phyloP scores from a whole-genome alignment of 2,113 vertebrate genomes.

The Anoura caudifer region DNA sequence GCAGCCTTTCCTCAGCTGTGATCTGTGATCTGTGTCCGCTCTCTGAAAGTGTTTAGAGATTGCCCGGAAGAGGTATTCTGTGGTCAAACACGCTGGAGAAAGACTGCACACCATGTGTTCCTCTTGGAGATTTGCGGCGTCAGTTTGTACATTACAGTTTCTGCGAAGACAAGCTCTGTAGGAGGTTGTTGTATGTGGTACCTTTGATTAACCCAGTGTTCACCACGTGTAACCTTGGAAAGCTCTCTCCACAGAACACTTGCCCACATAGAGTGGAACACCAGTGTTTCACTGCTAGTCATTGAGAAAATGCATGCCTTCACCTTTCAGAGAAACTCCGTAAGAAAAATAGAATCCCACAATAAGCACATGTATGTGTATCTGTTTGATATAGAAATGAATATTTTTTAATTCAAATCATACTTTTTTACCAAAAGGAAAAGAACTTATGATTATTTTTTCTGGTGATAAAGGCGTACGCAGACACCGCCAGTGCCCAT shows the following conservation, averaged over 20 bases:
- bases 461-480: background rate
- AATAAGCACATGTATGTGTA: background rate
- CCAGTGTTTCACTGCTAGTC: background rate
- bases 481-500: background rate
- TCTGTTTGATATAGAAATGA: background rate
- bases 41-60: background rate
- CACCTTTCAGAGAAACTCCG: background rate
- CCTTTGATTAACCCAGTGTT: background rate
- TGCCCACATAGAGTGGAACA: too few relatives aligned
- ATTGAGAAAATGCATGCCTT: background rate
- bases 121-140: background rate
- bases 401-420: background rate
- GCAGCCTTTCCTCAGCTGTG: background rate
- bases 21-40: background rate
- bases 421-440: background rate
- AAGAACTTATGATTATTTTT: background rate
- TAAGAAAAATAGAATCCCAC: background rate
- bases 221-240: background rate
- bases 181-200: background rate
- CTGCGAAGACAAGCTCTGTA: background rate
- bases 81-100: background rate
- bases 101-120: background rate
- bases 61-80: background rate
- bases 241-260: background rate
- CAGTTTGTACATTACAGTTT: background rate